A percentile compares a stretch with the other conserved stretches of the same genome.
phyloP scores from a whole-genome alignment of 2,113 vertebrate species.

The Himantopus leucocephalus region DNA sequence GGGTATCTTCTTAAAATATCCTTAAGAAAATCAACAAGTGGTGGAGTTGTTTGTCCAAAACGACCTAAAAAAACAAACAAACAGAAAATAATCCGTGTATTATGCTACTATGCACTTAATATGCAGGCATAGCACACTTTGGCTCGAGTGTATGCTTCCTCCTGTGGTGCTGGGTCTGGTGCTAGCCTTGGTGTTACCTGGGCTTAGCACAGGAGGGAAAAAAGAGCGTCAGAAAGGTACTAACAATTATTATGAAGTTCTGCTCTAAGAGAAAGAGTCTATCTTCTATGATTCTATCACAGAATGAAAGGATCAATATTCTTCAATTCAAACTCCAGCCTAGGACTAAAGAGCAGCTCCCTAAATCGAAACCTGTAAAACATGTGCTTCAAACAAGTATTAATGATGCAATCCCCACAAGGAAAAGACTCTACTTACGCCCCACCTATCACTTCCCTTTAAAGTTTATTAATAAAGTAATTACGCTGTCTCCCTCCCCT shows the following conservation, averaged over 20 bases:
- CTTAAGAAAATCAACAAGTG: slow-evolving; percentile 96
- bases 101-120: not conserved
- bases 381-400: not conserved
- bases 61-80: slow-evolving; percentile 80
- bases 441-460: not conserved
- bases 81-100: not conserved
- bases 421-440: not conserved
- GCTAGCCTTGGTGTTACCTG: not conserved
- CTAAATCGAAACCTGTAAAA: not conserved
- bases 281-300: not conserved
- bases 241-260: not conserved
- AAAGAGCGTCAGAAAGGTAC: not conserved
- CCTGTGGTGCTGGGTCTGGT: not conserved
- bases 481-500: not conserved
- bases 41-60: slow-evolving; percentile 97
- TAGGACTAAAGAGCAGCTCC: not conserved
- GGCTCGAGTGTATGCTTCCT: not conserved
- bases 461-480: not conserved
- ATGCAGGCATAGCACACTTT: not conserved
- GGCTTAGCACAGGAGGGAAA: not conserved
- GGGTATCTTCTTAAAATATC: slow-evolving; percentile 97
- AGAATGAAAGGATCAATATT: not conserved
- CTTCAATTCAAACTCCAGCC: not conserved
- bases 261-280: not conserved
- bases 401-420: not conserved